These are phyloP conservation scores for Syrista parreyssii DNA, from an alignment of 2,888 invertebrate genomes.

Conservation along the genomic window DNA sequence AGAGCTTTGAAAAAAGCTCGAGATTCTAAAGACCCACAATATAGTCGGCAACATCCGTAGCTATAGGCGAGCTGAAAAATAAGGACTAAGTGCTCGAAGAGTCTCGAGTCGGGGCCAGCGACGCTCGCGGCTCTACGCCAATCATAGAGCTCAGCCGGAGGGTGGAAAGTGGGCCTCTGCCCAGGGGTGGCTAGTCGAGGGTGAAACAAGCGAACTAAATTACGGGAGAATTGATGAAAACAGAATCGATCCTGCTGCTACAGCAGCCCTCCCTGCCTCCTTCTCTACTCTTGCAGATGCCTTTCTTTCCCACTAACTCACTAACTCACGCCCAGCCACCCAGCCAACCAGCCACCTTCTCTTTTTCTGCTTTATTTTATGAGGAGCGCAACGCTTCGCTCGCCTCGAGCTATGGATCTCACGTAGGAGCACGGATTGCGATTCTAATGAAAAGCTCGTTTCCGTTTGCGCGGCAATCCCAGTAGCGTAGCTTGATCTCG, in stretches of 20 bases:
- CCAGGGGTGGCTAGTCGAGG: constrained; percentile 35
- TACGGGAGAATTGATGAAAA: constrained; percentile 39
- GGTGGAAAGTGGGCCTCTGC: background rate
- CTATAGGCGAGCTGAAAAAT: background rate
- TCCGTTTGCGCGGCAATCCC: constrained; percentile 1
- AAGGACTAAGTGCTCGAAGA: background rate
- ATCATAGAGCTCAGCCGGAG: background rate
- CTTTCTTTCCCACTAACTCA: constrained; percentile 16
- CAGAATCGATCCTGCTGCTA: constrained; percentile 35
- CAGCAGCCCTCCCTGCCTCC: background rate
- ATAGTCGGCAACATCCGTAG: background rate
- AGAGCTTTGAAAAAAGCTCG: background rate
- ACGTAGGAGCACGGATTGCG: background rate
- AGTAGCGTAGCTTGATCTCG: background rate
- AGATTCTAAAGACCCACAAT: background rate
- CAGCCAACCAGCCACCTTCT: background rate
- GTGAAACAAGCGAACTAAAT: constrained; percentile 40
- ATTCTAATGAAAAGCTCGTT: constrained; percentile 5
- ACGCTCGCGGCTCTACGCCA: background rate
- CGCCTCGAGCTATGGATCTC: background rate
- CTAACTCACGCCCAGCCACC: background rate
- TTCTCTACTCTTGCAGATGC: constrained; percentile 7
- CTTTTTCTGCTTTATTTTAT: background rate
- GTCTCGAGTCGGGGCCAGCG: background rate
- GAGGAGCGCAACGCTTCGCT: background rate